Percentiles rank a stretch among this genome's conserved stretches.
phyloP scores from a whole-genome alignment of 2,888 invertebrate genomes.

The Sesia apiformis region DNA sequence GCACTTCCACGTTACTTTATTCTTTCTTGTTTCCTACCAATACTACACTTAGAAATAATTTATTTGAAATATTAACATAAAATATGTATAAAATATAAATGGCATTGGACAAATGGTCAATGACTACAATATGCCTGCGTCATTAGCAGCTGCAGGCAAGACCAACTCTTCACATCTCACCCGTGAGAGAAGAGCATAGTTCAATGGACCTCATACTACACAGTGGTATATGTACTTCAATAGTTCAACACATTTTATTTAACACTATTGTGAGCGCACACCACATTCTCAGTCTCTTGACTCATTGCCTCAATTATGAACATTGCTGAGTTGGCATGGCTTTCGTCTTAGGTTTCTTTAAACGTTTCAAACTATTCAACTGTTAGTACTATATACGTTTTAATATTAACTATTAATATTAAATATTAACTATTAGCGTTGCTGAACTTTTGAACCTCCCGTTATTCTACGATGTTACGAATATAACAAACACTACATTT shows the following conservation, averaged over 20 bases:
- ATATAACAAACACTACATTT: no score
- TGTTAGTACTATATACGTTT: no score
- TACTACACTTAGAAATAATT: background rate
- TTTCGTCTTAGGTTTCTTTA: constrained; percentile 89
- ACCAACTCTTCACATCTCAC: constrained; percentile 67
- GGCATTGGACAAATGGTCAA: constrained; percentile 51
- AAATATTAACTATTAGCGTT: no score
- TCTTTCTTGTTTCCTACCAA: no score
- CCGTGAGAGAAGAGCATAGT: constrained; percentile 60
- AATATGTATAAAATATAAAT: constrained; percentile 4
- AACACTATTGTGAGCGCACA: constrained; percentile 23
- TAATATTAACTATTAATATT: no score
- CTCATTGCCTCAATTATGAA: constrained; percentile 27
- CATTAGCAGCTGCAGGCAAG: constrained; percentile 44
- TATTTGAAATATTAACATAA: constrained; percentile 6
- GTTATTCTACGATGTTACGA: constrained; percentile 73
- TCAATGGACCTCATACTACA: constrained; percentile 59
- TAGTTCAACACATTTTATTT: constrained; percentile 22
- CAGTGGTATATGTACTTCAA: constrained; percentile 36
- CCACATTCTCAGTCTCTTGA: constrained; percentile 52
- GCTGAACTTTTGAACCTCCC: constrained; percentile 95
- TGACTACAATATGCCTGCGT: constrained; percentile 32
- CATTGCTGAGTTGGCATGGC: constrained; percentile 77
- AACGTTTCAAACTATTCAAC: constrained; percentile 89
- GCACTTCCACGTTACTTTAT: no score